Evolutionary conservation across 2,113 vertebrate species (phyloP), one percentile per base, ranked within the genome.

Genomic region (Casuarius casuarius): DNA sequence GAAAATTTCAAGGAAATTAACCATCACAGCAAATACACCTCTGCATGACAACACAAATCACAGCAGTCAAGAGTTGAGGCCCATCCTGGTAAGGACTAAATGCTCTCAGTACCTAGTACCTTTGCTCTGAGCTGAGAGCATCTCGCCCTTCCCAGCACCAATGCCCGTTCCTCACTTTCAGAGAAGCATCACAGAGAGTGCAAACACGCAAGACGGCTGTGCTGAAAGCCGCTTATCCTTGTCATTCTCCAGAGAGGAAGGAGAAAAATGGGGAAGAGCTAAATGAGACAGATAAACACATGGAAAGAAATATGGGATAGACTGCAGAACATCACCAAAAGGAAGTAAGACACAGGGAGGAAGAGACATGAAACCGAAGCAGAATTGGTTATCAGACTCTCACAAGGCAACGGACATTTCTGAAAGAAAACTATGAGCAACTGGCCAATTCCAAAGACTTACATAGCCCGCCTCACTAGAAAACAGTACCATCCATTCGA

Each of bases 191-290:
- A 2, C 67, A 93, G 62, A 62, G 40, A 92, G 65, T 14, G 35
- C 38, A 49, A 72, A 11, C 35, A 23, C 9, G 31, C 0, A 0
- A 23, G 33, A 75, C 18, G 16, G 54, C 26, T 49, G 51, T 77
- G 81, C 42, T 48, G 31, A 49, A 59, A 80, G 25, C 22, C n/a
- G n/a, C 59, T 52, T 76, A 22, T 83, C 52, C n/a, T 48, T 33
- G 5, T 38, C 38, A 42, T 40, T n/a, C 74, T 92, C 66, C 38
- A n/a, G 46, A 80, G 40, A 85, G 61, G 28, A 23, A 88, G 17
- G 49, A 89, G 33, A 51, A 77, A 87, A 80, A 76, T n/a, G 42
- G 13, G 33, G 29, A 76, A 84, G 42, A 75, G 51, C 25, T 35
- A 58, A 31, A 28, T 38, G 9, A 76, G 52, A 74, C 42, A 77